Conservation (phyloP, 2,888 invertebrate genomes). For the Parnassius mnemosyne region DNA sequence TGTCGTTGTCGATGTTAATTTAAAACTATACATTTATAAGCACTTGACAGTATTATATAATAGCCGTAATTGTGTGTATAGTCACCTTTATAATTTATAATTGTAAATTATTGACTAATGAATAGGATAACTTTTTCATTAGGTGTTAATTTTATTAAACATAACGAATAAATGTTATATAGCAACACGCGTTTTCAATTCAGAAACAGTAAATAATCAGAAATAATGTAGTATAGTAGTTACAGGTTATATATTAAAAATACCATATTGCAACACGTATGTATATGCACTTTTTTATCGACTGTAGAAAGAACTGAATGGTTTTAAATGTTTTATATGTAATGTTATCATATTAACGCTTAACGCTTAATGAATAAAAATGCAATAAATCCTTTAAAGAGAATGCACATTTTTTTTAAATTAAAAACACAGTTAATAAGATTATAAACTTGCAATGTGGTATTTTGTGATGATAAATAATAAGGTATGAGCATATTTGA, state of each 20-base stretch:
- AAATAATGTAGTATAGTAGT: too few species aligned
- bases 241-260: neutral
- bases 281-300: neutral
- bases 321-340: too few species aligned
- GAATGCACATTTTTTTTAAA: too few species aligned
- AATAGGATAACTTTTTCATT: neutral
- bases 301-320: too few species aligned
- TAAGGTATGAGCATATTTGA: slow-evolving; percentile 15
- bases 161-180: neutral
- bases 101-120: neutral
- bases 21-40: slow-evolving; percentile 20
- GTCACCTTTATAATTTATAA: neutral
- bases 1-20: slow-evolving; percentile 21
- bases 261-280: neutral
- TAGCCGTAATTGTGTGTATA: neutral
- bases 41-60: slow-evolving; percentile 30
- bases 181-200: too few species aligned
- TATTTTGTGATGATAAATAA: neutral
- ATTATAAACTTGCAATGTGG: neutral
- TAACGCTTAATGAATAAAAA: too few species aligned
- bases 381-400: too few species aligned
- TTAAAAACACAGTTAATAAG: too few species aligned
- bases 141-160: neutral
- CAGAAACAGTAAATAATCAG: too few species aligned
- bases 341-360: too few species aligned